These are phyloP conservation scores for Bombus confusus DNA, from an alignment of 1,140 invertebrate genomes.

Conservation along the genomic window DNA sequence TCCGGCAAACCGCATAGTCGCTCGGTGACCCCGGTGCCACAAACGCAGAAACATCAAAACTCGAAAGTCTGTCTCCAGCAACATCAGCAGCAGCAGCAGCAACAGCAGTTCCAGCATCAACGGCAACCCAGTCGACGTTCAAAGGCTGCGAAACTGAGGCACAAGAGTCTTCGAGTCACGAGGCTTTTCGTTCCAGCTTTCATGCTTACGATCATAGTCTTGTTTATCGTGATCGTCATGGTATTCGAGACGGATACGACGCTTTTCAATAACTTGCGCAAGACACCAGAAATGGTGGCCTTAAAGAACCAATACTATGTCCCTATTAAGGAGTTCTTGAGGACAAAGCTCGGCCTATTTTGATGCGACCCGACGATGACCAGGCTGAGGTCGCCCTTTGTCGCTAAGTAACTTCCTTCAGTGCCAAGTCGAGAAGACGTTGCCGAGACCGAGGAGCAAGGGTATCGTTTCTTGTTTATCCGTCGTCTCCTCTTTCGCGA, in stretches of 20 bases:
- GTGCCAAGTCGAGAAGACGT: slow-evolving; percentile 63
- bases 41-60: slow-evolving; percentile 84
- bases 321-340: slow-evolving; percentile 90
- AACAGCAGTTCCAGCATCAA: slow-evolving; percentile 48
- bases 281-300: slow-evolving; percentile 90
- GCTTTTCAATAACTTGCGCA: slow-evolving; percentile 86
- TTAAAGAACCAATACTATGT: slow-evolving; percentile 91
- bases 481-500: not conserved
- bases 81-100: slow-evolving; percentile 59
- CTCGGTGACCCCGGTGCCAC: slow-evolving; percentile 83
- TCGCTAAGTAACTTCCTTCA: slow-evolving; percentile 62
- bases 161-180: slow-evolving; percentile 84
- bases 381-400: slow-evolving; percentile 59
- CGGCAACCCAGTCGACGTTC: slow-evolving; percentile 39
- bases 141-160: slow-evolving; percentile 61
- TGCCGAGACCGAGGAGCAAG: slow-evolving; percentile 24
- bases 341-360: slow-evolving; percentile 82
- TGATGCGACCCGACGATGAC: slow-evolving; percentile 74
- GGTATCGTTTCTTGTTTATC: slow-evolving; percentile 9
- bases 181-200: slow-evolving; percentile 89
- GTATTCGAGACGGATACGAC: slow-evolving; percentile 90
- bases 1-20: slow-evolving; percentile 79
- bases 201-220: slow-evolving; percentile 86
- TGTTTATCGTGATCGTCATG: slow-evolving; percentile 86
- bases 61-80: slow-evolving; percentile 77